Base-by-base conservation (phyloP, 2,113 vertebrate species). In the Nyctibius bracteatus region DNA sequence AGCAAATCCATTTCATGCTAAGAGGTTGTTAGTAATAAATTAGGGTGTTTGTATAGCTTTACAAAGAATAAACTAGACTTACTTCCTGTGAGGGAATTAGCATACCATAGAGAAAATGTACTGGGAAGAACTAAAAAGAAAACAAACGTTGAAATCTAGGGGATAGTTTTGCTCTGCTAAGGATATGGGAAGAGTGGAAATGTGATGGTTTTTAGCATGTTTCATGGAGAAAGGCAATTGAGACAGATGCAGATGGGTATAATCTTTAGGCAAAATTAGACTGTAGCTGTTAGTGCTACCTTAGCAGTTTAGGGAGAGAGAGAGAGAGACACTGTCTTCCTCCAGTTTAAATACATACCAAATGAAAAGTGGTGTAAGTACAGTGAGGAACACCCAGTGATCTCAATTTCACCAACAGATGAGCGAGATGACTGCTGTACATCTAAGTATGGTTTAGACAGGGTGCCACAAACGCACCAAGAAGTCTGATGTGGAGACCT, bases 141-240 rank as follows among this genome's bases (percentile, higher is more conserved):
- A 72, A 21, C 4, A 68, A 6, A n/a, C 58, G 11, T 39, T 68
- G 58, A 89, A 91, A 67, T 46, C 10, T 15, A 61, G 25, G 33
- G 13, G n/a, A 23, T 44, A 30, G 24, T 59, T 85, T 82, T 71
- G 12, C 3, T 4, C n/a, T 65, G 39, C 22, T 23, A 70, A 67
- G 35, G 14, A 20, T 78, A 33, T 47, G 51, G 47, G 13, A 78
- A 78, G 51, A 41, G 21, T 41, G 33, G 55, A 92, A 74, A 58
- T 2, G 1, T 37, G 39, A 31, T 4, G 3, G 5, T 1, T 63
- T 81, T 52, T 19, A 33, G 12, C 16, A 10, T 3, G 7, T 59
- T 95, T 89, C 47, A 30, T 78, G 88, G 39, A 55, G 61, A 73
- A 66, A 71, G 23, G 37, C 35, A 61, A 23, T 7, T 15, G 49